These are phyloP conservation scores for Siniperca obscura DNA, from an alignment of 2,797 vertebrate genomes.

Conservation along the genomic window DNA sequence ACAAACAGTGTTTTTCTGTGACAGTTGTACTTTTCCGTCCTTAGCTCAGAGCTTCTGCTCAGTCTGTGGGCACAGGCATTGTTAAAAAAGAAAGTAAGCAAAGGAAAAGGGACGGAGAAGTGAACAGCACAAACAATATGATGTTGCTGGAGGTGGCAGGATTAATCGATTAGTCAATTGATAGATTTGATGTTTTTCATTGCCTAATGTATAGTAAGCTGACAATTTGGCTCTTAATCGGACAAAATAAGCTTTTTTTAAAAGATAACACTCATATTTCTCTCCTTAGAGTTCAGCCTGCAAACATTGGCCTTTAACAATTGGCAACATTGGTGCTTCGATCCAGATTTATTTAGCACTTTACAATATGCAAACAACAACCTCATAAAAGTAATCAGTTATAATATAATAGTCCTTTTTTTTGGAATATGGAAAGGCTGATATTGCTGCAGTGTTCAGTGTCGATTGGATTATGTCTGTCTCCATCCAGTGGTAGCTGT, in stretches of 20 bases:
- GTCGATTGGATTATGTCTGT: conserved; percentile 43
- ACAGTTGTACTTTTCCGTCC: conserved; percentile 28
- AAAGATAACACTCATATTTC: not conserved
- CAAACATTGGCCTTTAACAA: not conserved
- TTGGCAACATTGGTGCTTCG: not conserved
- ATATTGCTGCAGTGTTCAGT: not conserved
- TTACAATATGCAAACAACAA: not conserved
- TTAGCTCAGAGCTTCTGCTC: conserved; percentile 20
- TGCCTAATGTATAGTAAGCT: not conserved
- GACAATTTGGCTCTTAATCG: not conserved
- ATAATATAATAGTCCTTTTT: not conserved
- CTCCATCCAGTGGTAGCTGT: conserved; percentile 67
- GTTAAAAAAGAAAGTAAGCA: conserved; percentile 6
- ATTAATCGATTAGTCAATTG: not conserved
- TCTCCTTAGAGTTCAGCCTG: not conserved
- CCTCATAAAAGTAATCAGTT: not conserved
- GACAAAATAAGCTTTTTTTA: not conserved
- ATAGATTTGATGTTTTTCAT: not conserved
- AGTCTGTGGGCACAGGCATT: conserved; percentile 10
- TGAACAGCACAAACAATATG: conserved; percentile 18
- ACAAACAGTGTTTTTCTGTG: conserved; percentile 35
- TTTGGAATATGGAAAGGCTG: not conserved
- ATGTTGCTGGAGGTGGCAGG: conserved; percentile 10
- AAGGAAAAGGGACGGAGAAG: not conserved
- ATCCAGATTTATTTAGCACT: not conserved